Percentiles rank a stretch among this genome's conserved stretches.
Evolutionary conservation across 2,797 vertebrate species (phyloP).

Genomic region (Lutjanus campechanus): DNA sequence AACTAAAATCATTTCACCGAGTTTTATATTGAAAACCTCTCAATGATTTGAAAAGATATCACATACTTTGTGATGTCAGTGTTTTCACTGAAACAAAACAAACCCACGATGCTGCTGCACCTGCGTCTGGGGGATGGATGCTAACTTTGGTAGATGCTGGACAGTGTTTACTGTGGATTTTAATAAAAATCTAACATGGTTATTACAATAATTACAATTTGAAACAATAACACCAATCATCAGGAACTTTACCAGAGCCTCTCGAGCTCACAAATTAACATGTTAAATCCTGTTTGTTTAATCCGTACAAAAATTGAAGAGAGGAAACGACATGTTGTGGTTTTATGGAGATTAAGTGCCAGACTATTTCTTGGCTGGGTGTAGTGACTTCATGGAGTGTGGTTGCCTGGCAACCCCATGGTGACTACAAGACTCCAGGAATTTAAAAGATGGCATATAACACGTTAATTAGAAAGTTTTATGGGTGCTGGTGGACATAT

Average conservation of each 20-base stretch:
- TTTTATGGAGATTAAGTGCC: neutral
- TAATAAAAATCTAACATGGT: too few species aligned
- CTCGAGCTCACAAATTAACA: neutral
- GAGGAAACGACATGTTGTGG: neutral
- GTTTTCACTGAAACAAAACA: too few species aligned
- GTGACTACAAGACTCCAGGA: neutral
- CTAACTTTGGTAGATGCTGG: too few species aligned
- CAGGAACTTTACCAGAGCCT: neutral
- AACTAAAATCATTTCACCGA: neutral
- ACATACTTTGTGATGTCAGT: too few species aligned
- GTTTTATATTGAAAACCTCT: too few species aligned
- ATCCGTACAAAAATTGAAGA: neutral
- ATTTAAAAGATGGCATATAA: neutral
- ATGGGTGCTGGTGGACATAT: too few species aligned
- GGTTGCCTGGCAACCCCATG: neutral
- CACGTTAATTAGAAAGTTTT: neutral
- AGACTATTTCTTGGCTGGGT: neutral
- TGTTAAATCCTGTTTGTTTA: neutral
- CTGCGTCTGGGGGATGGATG: too few species aligned
- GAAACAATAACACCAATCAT: too few species aligned
- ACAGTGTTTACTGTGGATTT: too few species aligned
- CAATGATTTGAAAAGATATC: too few species aligned
- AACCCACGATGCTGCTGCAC: too few species aligned
- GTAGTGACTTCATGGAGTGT: neutral
- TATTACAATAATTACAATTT: too few species aligned